Conservation (phyloP, 2,113 vertebrate species). For the Vireo altiloquus region DNA sequence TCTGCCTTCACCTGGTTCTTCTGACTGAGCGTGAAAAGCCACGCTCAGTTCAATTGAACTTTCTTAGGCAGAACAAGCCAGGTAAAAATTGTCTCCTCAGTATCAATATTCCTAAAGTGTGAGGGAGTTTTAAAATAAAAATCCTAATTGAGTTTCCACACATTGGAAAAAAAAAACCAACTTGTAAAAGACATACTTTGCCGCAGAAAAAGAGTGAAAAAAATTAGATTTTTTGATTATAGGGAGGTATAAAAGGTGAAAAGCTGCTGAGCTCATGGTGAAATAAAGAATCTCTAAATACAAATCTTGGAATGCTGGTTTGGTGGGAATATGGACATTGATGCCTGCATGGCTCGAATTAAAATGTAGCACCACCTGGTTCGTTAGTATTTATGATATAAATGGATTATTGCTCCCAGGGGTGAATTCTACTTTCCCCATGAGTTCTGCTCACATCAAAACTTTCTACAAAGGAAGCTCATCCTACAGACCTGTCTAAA, state of each 20-base stretch:
- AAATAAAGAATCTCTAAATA: not conserved
- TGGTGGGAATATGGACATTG: not conserved
- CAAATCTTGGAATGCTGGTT: not conserved
- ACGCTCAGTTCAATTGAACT: not conserved
- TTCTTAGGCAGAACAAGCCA: not conserved
- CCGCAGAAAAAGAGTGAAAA: not conserved
- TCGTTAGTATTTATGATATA: not conserved
- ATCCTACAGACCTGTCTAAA: not conserved
- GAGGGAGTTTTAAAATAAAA: not conserved
- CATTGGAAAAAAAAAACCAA: accelerated
- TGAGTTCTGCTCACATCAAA: not conserved
- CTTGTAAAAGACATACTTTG: not conserved
- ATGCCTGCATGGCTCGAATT: not conserved
- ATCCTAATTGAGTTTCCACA: not conserved
- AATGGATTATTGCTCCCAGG: not conserved
- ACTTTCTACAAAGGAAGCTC: not conserved
- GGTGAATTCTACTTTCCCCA: not conserved
- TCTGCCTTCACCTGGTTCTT: not conserved
- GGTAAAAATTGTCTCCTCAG: not conserved
- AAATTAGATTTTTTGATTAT: not conserved
- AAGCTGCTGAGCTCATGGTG: not conserved
- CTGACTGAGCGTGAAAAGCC: not conserved
- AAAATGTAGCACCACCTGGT: not conserved
- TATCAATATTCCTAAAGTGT: too few species aligned
- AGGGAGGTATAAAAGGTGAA: not conserved